These are phyloP conservation scores for Litoditis marina DNA, from an alignment of 2,888 invertebrate species.

Conservation along the genomic window DNA sequence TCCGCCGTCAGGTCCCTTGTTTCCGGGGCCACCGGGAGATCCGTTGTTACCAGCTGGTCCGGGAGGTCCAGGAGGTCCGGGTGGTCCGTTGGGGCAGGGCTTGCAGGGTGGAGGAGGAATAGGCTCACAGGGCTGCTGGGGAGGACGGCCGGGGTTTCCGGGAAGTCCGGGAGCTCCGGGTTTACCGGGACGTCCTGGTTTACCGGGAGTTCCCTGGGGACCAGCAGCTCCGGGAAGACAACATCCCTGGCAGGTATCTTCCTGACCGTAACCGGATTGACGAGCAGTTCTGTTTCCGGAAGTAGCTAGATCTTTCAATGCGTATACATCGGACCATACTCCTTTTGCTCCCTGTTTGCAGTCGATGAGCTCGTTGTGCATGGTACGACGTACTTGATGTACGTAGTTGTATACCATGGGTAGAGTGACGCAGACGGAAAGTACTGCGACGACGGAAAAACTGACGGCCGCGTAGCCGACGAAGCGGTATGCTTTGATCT, in stretches of 20 bases:
- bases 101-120: conserved; percentile 61
- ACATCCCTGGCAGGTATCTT: conserved; percentile 41
- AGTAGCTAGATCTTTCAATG: conserved; percentile 41
- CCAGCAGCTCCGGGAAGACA: conserved; percentile 55
- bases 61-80: conserved; percentile 43
- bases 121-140: conserved; percentile 55
- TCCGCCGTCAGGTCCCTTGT: conserved; percentile 23
- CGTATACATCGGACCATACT: conserved; percentile 51
- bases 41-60: conserved; percentile 47
- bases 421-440: conserved; percentile 50
- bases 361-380: conserved; percentile 45
- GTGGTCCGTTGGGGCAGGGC: conserved; percentile 55
- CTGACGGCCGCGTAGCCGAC: conserved; percentile 59
- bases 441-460: conserved; percentile 51
- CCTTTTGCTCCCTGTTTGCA: conserved; percentile 52
- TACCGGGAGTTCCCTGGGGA: conserved; percentile 55
- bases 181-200: conserved; percentile 57
- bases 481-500: conserved; percentile 56
- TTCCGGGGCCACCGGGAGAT: conserved; percentile 29
- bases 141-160: conserved; percentile 59
- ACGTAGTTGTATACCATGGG: conserved; percentile 55
- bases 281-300: conserved; percentile 52
- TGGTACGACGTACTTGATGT: conserved; percentile 39
- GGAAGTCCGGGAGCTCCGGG: conserved; percentile 60
- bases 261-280: too few relatives aligned